These are phyloP conservation scores for Micoletzkya japonica DNA, from an alignment of 2,888 invertebrate genomes.

Conservation along the genomic window DNA sequence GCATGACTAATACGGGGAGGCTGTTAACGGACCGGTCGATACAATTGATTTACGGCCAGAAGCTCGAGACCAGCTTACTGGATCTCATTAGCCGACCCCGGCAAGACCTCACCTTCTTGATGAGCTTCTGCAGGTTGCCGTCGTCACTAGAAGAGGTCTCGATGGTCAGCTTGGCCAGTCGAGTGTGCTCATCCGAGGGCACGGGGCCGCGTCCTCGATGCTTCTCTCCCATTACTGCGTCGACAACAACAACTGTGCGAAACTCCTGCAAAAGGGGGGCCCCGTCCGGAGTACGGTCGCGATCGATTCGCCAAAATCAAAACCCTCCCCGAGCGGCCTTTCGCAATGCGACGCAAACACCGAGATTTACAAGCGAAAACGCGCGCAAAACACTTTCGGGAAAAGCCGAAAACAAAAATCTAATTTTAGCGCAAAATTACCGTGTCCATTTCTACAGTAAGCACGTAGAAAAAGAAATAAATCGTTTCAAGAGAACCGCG, in stretches of 20 bases:
- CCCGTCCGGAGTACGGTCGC: too few species aligned
- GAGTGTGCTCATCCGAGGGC: slow-evolving; percentile 30
- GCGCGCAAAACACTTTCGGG: too few species aligned
- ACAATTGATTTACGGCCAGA: too few species aligned
- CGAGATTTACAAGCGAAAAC: not conserved
- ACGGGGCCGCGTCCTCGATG: slow-evolving; percentile 17
- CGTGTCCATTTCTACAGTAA: too few species aligned
- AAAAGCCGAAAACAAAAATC: too few species aligned
- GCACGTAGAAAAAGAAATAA: not conserved
- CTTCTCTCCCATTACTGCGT: slow-evolving; percentile 27
- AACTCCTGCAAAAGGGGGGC: too few species aligned
- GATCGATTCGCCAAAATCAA: not conserved
- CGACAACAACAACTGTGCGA: too few species aligned
- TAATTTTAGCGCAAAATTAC: too few species aligned
- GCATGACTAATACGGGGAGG: too few species aligned
- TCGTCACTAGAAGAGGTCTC: slow-evolving; percentile 43
- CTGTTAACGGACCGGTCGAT: too few species aligned
- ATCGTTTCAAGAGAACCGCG: slow-evolving; percentile 4
- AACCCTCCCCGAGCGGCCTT: not conserved
- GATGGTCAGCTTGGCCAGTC: slow-evolving; percentile 44
- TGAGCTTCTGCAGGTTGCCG: slow-evolving; percentile 40
- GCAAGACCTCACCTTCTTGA: slow-evolving; percentile 42
- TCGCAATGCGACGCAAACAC: not conserved
- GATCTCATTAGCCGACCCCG: not conserved
- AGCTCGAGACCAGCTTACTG: not conserved